Percentiles rank a stretch among this genome's conserved stretches.
These are phyloP conservation scores for Molossus alvarezi DNA, from an alignment of 2,797 vertebrate genomes.

Conservation along the genomic window DNA sequence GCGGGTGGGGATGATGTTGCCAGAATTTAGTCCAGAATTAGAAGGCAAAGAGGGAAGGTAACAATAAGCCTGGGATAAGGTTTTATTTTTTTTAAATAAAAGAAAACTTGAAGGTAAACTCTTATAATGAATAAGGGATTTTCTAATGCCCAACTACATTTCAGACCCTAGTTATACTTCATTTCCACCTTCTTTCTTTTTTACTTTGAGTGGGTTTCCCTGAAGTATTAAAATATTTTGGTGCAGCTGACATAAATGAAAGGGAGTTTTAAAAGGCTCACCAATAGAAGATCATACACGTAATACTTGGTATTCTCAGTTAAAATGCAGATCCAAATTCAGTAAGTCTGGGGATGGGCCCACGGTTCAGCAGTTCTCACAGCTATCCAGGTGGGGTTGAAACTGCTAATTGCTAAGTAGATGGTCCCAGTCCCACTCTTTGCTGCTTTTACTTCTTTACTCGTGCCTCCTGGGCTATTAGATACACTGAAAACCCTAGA, in stretches of 20 bases:
- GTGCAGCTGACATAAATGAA: not conserved
- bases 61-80: not conserved
- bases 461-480: not conserved
- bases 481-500: conserved; percentile 30
- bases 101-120: not conserved
- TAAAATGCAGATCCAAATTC: not conserved
- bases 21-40: not conserved
- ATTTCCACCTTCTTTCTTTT: not conserved
- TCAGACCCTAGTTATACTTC: not conserved
- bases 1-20: not conserved
- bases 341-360: not conserved
- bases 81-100: not conserved
- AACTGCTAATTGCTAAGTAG: not conserved
- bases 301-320: not conserved
- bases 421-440: not conserved
- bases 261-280: not conserved
- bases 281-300: not conserved
- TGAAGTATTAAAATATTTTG: conserved; percentile 26
- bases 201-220: not conserved
- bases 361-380: not conserved
- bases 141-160: not conserved
- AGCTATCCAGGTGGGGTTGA: not conserved
- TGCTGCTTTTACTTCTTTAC: not conserved
- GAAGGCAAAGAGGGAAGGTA: not conserved
- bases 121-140: not conserved